Evolutionary conservation across 2,113 vertebrate genomes (phyloP).

Genomic region (Odontesthes bonariensis): DNA sequence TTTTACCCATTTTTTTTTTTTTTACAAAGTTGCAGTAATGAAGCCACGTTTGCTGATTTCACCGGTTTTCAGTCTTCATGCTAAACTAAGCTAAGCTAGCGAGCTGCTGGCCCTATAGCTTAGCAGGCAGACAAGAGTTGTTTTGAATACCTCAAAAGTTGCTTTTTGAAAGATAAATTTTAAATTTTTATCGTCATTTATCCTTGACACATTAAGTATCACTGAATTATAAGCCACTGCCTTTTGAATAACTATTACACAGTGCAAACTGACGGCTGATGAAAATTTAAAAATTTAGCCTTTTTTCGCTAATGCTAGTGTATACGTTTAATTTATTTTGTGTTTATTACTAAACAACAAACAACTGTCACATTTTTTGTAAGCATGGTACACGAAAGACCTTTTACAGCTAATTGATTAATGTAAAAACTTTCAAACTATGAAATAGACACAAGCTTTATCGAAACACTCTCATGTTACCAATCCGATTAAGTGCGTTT

Average conservation of each 20-base stretch:
- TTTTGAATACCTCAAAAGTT: background rate
- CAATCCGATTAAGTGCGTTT: conserved; percentile 49
- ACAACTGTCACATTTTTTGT: background rate
- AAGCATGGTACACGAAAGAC: background rate
- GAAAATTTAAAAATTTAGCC: background rate
- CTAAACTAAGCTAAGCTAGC: conserved; percentile 33
- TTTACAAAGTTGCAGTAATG: too few species aligned
- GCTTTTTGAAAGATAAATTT: background rate
- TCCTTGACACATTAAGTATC: too few species aligned
- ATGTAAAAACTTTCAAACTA: conserved; percentile 10
- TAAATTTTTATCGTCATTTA: too few species aligned
- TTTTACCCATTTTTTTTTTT: too few species aligned
- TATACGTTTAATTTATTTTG: background rate
- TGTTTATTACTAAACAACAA: background rate
- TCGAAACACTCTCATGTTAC: conserved; percentile 45
- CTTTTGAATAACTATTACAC: too few species aligned
- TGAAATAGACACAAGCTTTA: conserved; percentile 11
- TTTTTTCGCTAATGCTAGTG: background rate
- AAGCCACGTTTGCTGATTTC: too few species aligned
- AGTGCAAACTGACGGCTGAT: background rate
- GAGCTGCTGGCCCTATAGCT: background rate
- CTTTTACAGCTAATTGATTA: conserved; percentile 3
- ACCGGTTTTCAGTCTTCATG: background rate
- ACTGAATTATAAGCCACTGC: too few species aligned
- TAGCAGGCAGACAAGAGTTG: background rate